Base-by-base conservation (phyloP, 2,113 vertebrate genomes). In the Arenaria interpres region DNA sequence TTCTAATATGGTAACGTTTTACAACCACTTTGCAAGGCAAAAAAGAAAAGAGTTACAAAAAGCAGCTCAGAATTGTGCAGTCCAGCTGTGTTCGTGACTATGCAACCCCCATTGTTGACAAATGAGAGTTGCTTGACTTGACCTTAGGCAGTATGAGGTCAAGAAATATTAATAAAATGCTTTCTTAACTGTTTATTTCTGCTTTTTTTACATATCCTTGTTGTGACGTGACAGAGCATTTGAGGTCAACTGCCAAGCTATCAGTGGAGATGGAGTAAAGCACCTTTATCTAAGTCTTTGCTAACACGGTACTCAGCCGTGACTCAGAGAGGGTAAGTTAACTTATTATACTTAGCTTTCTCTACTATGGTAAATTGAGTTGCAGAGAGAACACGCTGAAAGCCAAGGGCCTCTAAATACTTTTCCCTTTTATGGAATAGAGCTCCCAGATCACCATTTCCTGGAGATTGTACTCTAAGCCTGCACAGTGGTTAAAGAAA, bases 351-450 rank as follows among this genome's bases (percentile, higher is more conserved):
- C 93, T 96, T 75, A 76, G 80, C 92, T 95, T 94, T 97, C 91
- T 94, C 89, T 96, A 6, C 95, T 96, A 75, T 96, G 96, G 93
- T 97, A 75, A 98, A 95, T 97, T 39, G 73, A 89, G 92, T 95
- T 96, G 86, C 90, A 97, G 95, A 96, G 93, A 69, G 93, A 97
- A 66, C 63, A 10, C 50, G 64, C 78, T 75, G 71, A 95, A 96
- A 96, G 93, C 91, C 96, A 97, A 98, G 94, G 89, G 75, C 97
- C 80, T 98, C 97, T 91, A 95, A 98, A 98, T 98, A 97, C 83
- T 98, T 98, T 98, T 98, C 96, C 98, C 98, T 98, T 99, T 98
- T 98, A 98, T 97, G 98, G 98, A 96, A 93, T 87, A 71, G 83
- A 93, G 96, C 96, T 97, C 95, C 90, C 95, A 94, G 97, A 97